Percentiles rank a stretch among this genome's conserved stretches.
Conservation (phyloP, 2,797 vertebrate genomes). For the Coluber constrictor region DNA sequence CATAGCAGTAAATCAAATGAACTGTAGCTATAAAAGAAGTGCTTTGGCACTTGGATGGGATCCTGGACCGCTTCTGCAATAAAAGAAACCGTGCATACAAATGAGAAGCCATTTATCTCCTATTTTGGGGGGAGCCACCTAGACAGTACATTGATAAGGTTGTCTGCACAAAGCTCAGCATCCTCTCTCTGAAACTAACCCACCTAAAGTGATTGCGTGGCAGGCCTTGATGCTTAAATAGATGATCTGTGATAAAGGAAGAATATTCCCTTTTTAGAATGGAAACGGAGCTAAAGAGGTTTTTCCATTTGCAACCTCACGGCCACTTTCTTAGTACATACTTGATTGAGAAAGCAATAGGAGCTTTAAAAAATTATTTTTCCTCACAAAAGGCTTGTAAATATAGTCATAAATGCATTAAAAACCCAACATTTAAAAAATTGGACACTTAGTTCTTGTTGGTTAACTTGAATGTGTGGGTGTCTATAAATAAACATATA, state of each 20-base stretch:
- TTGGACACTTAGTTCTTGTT: neutral
- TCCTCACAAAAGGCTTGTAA: neutral
- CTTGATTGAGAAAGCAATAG: neutral
- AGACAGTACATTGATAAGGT: slow-evolving; percentile 22
- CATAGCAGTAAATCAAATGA: slow-evolving; percentile 69
- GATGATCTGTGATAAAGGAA: slow-evolving; percentile 31
- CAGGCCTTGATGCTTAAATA: slow-evolving; percentile 7
- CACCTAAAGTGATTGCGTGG: slow-evolving; percentile 21
- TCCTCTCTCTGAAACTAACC: slow-evolving; percentile 4
- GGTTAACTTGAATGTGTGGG: neutral
- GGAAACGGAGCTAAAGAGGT: slow-evolving; percentile 39
- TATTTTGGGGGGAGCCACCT: slow-evolving; percentile 14
- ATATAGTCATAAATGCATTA: neutral
- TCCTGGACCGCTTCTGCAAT: slow-evolving; percentile 43
- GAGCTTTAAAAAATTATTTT: neutral
- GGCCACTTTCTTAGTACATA: slow-evolving; percentile 11
- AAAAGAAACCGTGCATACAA: slow-evolving; percentile 50
- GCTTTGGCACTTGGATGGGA: slow-evolving; percentile 56
- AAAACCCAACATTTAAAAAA: neutral
- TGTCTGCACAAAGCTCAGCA: slow-evolving; percentile 18
- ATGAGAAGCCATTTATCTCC: slow-evolving; percentile 40
- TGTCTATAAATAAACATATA: neutral
- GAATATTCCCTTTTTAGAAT: slow-evolving; percentile 40
- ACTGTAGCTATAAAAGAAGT: slow-evolving; percentile 62
- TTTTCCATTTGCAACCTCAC: slow-evolving; percentile 31